Conservation (phyloP, 2,888 invertebrate genomes). For the Icerya purchasi region DNA sequence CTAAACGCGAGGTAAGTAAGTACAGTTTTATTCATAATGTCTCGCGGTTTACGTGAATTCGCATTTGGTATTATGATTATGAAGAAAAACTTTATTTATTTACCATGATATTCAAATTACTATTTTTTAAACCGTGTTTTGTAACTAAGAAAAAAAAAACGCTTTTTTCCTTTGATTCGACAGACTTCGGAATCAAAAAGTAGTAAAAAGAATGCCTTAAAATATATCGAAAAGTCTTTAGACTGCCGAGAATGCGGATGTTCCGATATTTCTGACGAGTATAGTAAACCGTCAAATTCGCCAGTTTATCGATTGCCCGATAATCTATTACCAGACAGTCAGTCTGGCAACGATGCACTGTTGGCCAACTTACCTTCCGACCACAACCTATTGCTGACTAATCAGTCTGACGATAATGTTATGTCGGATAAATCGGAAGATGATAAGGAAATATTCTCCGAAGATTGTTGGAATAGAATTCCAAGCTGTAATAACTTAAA, state of each 20-base stretch:
- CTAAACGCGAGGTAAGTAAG: too few species aligned
- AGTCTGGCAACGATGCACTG: neutral
- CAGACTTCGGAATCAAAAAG: conserved; percentile 10
- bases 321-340: neutral
- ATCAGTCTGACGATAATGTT: neutral
- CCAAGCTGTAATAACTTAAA: too few species aligned
- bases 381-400: too few species aligned
- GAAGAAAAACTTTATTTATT: neutral
- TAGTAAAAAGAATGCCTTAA: neutral
- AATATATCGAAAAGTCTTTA: neutral
- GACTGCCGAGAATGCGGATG: conserved; percentile 12
- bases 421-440: neutral
- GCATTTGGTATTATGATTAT: neutral
- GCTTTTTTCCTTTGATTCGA: conserved; percentile 3
- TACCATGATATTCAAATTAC: neutral
- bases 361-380: neutral
- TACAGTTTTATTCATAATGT: too few species aligned
- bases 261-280: conserved; percentile 10
- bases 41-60: neutral
- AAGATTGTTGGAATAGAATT: too few species aligned
- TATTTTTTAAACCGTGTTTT: too few species aligned
- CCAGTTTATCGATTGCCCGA: too few species aligned
- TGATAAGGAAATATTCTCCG: neutral
- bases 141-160: neutral
- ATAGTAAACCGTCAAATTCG: neutral